phyloP scores from a whole-genome alignment of 37 sponge, comb jelly and placozoan genomes.

The Trichoplax adhaerens region DNA sequence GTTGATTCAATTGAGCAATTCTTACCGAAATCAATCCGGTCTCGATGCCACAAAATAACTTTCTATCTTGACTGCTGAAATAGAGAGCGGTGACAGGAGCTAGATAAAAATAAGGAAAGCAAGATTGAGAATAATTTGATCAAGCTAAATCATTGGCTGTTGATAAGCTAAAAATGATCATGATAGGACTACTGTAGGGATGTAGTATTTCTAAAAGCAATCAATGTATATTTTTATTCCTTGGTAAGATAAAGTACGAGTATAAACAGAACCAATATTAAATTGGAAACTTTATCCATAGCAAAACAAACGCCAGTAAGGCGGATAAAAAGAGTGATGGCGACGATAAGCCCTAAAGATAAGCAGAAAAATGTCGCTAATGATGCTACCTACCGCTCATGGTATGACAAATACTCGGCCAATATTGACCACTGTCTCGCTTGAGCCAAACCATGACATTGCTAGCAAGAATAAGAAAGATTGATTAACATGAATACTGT shows the following conservation, averaged over 20 bases:
- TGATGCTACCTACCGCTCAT: conserved; percentile 30
- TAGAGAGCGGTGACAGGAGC: conserved; percentile 36
- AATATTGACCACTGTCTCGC: conserved; percentile 74
- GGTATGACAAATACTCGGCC: conserved; percentile 90
- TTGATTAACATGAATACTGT: neutral
- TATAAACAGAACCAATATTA: too few species aligned
- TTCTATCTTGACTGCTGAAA: conserved; percentile 27
- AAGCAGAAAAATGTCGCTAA: too few species aligned
- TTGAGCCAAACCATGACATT: conserved; percentile 85
- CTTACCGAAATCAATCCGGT: conserved; percentile 50
- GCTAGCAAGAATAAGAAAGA: conserved; percentile 21
- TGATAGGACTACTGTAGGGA: too few species aligned
- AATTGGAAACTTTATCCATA: too few species aligned
- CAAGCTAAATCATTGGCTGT: neutral
- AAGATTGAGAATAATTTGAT: neutral
- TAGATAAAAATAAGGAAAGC: neutral
- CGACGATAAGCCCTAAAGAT: too few species aligned
- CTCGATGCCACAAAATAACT: conserved; percentile 64
- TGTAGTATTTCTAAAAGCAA: too few species aligned
- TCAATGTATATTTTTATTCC: too few species aligned
- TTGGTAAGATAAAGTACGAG: too few species aligned
- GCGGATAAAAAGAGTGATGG: too few species aligned
- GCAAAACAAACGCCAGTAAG: too few species aligned
- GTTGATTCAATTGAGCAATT: neutral
- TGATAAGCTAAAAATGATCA: neutral